Base-by-base conservation (phyloP, 2,797 vertebrate genomes). In the Botia almorhae region DNA sequence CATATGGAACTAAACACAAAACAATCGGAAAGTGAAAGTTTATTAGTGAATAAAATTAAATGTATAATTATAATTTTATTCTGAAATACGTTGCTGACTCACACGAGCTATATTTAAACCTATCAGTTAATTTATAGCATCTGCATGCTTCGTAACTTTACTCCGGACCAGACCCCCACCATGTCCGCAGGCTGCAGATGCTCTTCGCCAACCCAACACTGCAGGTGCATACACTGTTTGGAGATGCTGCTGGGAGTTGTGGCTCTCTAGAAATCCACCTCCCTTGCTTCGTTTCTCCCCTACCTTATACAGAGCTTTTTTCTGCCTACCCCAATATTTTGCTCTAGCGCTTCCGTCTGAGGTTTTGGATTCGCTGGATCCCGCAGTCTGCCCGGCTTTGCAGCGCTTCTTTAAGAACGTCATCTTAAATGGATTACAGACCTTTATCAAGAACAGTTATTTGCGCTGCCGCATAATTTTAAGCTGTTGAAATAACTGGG, bases 311-410 rank as follows among this genome's bases (percentile, higher is more conserved):
- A 53, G 70, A 73, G 77, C 72, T 36, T 76, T 83, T 89, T 87
- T 72, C 84, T 89, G 87, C 87, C 89, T 89, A 84, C 84, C 87
- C 88, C 80, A 86, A 63, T 76, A 78, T 85, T 86, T 80, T 67
- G 61, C 21, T 71, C 78, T 73, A 82, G 74, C 73, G 74, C 51
- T 64, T 69, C 43, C 78, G 85, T 50, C 69, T 63, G 33, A 33
- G 33, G 76, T 84, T 82, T 77, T 74, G 76, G 71, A 84, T 87
- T 83, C 82, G 85, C 64, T 67, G 74, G 64, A 85, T 87, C 85
- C 83, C 87, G 87, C 89, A 82, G 81, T 80, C 81, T 81, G 74
- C 70, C 78, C 50, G 71, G 81, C 69, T 82, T 82, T 83, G 85
- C 85, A 51, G 77, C 76, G 76, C 72, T 74, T 72, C 80, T 87